phyloP scores from a whole-genome alignment of 2,888 invertebrate species.

The Lasioglossum zephyrum region DNA sequence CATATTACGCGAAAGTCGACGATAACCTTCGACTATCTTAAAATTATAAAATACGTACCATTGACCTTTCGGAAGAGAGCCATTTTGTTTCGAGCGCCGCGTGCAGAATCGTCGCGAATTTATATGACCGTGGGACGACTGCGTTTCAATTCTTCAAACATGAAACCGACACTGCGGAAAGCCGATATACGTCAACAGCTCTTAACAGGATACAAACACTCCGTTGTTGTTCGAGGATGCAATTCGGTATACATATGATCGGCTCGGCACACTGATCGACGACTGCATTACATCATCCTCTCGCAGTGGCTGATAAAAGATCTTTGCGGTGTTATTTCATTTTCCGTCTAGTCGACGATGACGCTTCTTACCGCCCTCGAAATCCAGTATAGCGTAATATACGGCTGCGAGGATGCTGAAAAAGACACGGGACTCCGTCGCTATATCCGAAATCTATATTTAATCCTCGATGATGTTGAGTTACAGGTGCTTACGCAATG shows the following conservation, averaged over 20 bases:
- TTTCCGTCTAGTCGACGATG: constrained; percentile 11
- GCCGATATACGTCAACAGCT: constrained; percentile 13
- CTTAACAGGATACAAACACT: constrained; percentile 2
- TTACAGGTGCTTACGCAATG: constrained; percentile 47
- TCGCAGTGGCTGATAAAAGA: constrained; percentile 11
- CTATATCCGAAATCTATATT: constrained; percentile 62
- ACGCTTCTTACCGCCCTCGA: neutral
- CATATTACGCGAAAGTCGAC: neutral
- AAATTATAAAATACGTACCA: constrained; percentile 53
- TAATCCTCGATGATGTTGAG: constrained; percentile 48
- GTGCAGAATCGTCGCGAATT: constrained; percentile 2
- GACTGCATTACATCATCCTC: constrained; percentile 57
- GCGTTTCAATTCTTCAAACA: neutral
- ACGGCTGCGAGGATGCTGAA: constrained; percentile 30
- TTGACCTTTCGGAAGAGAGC: constrained; percentile 66
- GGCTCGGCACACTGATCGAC: constrained; percentile 15
- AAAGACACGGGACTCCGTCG: constrained; percentile 33
- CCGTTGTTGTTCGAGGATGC: neutral
- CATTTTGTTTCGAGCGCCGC: constrained; percentile 39
- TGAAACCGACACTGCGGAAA: neutral
- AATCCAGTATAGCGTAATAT: constrained; percentile 23
- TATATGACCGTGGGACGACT: constrained; percentile 14
- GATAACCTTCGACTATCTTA: neutral
- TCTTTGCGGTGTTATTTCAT: constrained; percentile 7
- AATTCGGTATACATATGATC: constrained; percentile 30